Base-by-base conservation (phyloP, 2,797 vertebrate genomes). In the Gymnothorax reevesii region DNA sequence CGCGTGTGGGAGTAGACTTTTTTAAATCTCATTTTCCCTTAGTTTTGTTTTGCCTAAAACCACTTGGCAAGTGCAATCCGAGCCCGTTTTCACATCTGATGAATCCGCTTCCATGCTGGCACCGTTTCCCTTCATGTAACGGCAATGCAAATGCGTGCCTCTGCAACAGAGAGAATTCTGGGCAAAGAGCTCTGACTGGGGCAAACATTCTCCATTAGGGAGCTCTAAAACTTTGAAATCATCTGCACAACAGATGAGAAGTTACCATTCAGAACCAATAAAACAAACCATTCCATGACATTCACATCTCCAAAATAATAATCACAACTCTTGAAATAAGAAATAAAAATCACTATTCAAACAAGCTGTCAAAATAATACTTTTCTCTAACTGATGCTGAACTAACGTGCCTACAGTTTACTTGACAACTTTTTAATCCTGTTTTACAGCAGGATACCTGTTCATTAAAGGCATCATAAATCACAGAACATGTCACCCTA, bases 1-100 rank as follows among this genome's bases (percentile, higher is more conserved):
- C 42, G 12, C 22, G 75, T 79, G 75, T 22, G 42, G 42, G 49
- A 17, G 75, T 5, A 22, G 75, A 54, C 15, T 22, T 52, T 54
- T 54, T 54, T 22, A 22, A 52, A 79, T 79, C 75, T 79, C 49
- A 52, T 79, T 54, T 77, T 49, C 33, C 73, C 73, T 52, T 52
- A 77, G 49, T 79, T 79, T 55, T 79, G 49, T 55, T 79, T 54
- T 7, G 75, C 75, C 33, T 55, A 15, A 8, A 79, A 79, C 75
- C 75, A 79, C 75, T 75, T 73, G 69, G 69, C 73, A 75, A 49
- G 15, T 4, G 27, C 27, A 54, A 55, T 79, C 75, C 6, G 15
- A 79, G 20, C 54, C 12, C 75, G 22, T 79, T 79, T 79, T 79
- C 75, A 77, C 73, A 52, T 79, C 54, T 42, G 49, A 79, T 79